Percentiles rank a stretch among this genome's conserved stretches.
These are phyloP conservation scores for Ernsta delagoae DNA, from an alignment of 2,888 invertebrate genomes.

Conservation along the genomic window DNA sequence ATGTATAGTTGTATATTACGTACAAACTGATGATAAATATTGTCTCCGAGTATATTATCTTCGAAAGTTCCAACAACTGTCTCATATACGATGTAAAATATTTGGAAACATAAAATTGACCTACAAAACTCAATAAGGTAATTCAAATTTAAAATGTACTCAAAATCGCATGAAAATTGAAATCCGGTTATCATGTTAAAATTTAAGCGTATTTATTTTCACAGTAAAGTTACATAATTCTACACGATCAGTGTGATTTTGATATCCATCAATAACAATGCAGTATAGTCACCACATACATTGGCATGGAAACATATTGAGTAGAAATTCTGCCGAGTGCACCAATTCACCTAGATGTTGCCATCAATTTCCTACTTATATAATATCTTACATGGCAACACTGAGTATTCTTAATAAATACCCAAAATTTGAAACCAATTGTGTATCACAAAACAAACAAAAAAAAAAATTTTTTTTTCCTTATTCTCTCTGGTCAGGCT, in stretches of 20 bases:
- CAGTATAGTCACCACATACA: slow-evolving; percentile 27
- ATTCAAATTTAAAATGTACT: too few relatives aligned
- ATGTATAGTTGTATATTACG: too few relatives aligned
- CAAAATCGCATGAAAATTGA: slow-evolving; percentile 31
- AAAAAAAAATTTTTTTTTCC: neutral
- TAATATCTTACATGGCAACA: too few relatives aligned
- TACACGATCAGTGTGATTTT: slow-evolving; percentile 32
- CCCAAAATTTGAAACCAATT: neutral
- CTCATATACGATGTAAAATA: neutral
- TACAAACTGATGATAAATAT: too few relatives aligned
- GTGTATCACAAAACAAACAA: slow-evolving; percentile 1
- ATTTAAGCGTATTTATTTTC: slow-evolving; percentile 39
- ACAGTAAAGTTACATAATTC: slow-evolving; percentile 37
- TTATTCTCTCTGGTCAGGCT: neutral
- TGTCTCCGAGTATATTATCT: too few relatives aligned
- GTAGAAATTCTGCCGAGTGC: slow-evolving; percentile 14
- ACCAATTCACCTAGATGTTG: neutral
- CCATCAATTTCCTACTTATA: too few relatives aligned
- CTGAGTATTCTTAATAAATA: neutral
- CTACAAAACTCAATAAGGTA: neutral
- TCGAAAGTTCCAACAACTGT: too few relatives aligned
- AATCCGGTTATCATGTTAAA: slow-evolving; percentile 33
- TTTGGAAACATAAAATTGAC: neutral
- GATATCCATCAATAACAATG: slow-evolving; percentile 32
- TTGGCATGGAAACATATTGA: slow-evolving; percentile 18